A percentile compares a stretch with the other conserved stretches of the same genome.
These are phyloP conservation scores for Diploptera punctata DNA, from an alignment of 2,888 invertebrate genomes.

Conservation along the genomic window DNA sequence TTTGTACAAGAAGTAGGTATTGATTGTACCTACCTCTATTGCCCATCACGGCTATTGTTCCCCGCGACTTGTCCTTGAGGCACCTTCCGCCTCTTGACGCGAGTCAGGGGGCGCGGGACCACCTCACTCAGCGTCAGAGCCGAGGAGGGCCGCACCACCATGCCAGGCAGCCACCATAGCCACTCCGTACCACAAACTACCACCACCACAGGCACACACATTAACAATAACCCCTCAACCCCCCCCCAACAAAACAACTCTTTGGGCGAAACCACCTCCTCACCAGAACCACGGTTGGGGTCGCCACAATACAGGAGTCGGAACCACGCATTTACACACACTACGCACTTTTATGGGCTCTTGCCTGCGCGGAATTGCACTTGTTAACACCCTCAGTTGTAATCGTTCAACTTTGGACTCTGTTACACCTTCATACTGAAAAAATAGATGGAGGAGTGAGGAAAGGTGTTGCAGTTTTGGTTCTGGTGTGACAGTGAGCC, in stretches of 20 bases:
- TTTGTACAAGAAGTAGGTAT: too few species aligned
- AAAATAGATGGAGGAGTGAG: constrained; percentile 4
- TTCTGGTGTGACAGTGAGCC: constrained; percentile 2
- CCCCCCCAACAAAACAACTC: constrained; percentile 7
- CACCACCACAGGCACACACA: neutral
- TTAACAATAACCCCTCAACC: constrained; percentile 2
- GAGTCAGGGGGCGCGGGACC: constrained; percentile 42
- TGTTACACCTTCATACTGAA: constrained; percentile 31
- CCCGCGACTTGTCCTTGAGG: too few species aligned
- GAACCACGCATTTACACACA: constrained; percentile 23
- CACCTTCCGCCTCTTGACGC: too few species aligned
- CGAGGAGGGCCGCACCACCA: constrained; percentile 18
- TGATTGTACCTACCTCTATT: too few species aligned
- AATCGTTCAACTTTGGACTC: constrained; percentile 18
- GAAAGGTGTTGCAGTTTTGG: constrained; percentile 15
- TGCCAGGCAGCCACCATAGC: neutral
- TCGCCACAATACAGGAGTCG: constrained; percentile 9
- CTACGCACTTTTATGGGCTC: constrained; percentile 24
- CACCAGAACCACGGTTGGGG: constrained; percentile 10
- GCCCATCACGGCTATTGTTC: too few species aligned
- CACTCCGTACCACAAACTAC: constrained; percentile 5
- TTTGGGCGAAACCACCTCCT: neutral
- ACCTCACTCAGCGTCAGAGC: constrained; percentile 54
- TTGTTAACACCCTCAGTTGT: constrained; percentile 32
- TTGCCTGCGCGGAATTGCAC: constrained; percentile 2